A percentile compares a stretch with the other conserved stretches of the same genome.
Conservation (phyloP, 2,113 vertebrate species). For the Dicrurus megarhynchus region DNA sequence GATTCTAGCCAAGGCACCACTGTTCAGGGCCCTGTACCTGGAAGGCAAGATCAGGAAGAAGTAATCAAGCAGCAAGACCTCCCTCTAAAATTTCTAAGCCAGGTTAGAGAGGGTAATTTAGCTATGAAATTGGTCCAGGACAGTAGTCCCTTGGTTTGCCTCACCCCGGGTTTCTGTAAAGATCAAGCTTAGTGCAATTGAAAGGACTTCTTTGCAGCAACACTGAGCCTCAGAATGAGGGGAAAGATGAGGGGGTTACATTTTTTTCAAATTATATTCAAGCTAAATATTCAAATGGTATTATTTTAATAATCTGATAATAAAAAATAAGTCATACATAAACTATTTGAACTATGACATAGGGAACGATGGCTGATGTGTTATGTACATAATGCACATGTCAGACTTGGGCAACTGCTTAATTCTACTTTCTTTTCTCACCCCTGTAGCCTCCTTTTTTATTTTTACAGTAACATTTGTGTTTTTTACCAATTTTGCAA, state of each 20-base stretch:
- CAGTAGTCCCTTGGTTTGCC: neutral
- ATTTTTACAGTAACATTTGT: neutral
- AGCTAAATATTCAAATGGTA: neutral
- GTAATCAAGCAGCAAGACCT: neutral
- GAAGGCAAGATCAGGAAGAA: neutral
- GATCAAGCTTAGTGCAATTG: neutral
- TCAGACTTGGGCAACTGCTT: neutral
- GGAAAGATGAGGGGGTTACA: neutral
- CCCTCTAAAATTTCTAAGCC: neutral
- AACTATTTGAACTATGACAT: neutral
- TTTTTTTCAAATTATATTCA: neutral
- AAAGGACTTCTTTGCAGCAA: neutral
- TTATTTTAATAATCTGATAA: neutral
- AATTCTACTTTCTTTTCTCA: neutral
- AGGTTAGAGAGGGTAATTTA: neutral
- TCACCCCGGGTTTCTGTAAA: neutral
- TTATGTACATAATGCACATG: neutral
- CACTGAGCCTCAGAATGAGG: neutral
- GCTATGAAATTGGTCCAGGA: neutral
- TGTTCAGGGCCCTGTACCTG: neutral
- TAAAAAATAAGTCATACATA: neutral
- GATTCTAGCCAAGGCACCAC: neutral
- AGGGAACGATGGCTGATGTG: neutral
- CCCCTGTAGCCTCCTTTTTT: neutral
- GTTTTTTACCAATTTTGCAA: neutral